A percentile compares a stretch with the other conserved stretches of the same genome.
phyloP scores from a whole-genome alignment of 92 coral and sea anemone genomes.

The Heliopora coerulea region DNA sequence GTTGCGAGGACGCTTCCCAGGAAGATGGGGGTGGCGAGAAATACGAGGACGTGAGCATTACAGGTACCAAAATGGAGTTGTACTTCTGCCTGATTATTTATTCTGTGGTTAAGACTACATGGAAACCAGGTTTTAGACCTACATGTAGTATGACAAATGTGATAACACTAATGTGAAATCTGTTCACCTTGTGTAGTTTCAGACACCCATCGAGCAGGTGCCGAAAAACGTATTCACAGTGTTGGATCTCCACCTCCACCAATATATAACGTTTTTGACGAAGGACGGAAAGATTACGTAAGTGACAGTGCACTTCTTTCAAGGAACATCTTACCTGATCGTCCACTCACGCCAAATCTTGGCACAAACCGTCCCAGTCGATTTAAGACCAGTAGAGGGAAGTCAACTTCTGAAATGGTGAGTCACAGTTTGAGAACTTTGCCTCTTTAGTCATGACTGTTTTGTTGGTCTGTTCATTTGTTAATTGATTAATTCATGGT shows the following conservation, averaged over 20 bases:
- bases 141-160: not conserved
- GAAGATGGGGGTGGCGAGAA: too few species aligned
- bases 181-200: constrained; percentile 8
- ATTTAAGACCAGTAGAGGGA: constrained; percentile 17
- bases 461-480: not conserved
- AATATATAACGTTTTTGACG: constrained; percentile 34
- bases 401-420: constrained; percentile 35
- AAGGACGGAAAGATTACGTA: not conserved
- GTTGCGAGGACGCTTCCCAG: too few species aligned
- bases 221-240: constrained; percentile 17
- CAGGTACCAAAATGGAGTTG: too few species aligned
- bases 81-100: too few species aligned
- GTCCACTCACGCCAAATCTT: constrained; percentile 36
- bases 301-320: not conserved
- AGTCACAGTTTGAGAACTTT: too few species aligned
- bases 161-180: not conserved
- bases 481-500: too few species aligned
- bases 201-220: constrained; percentile 17
- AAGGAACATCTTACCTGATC: constrained; percentile 9
- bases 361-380: constrained; percentile 32
- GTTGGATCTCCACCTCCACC: constrained; percentile 43
- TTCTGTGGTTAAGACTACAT: too few species aligned
- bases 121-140: too few species aligned
- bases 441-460: not conserved
- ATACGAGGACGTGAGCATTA: too few species aligned